Percentiles rank a stretch among this genome's conserved stretches.
phyloP scores from a whole-genome alignment of 2,113 vertebrate genomes.

The Anoura caudifer region DNA sequence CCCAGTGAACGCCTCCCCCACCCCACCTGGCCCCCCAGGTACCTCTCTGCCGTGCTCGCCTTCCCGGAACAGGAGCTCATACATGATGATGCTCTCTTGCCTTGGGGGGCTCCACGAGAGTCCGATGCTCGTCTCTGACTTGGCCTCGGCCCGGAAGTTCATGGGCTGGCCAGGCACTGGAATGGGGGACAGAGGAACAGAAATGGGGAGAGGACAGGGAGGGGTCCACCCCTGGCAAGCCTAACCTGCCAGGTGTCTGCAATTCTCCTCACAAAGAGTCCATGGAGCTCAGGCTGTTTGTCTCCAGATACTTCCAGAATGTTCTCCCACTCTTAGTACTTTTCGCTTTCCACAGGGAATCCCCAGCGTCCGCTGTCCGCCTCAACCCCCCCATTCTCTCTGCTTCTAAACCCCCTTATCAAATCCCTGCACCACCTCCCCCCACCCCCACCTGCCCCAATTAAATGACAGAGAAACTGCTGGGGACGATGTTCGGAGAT shows the following conservation, averaged over 20 bases:
- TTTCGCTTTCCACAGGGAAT: neutral
- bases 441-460: accelerated
- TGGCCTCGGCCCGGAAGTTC: conserved; percentile 94
- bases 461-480: neutral
- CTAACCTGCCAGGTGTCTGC: neutral
- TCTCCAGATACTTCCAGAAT: neutral
- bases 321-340: neutral
- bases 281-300: neutral
- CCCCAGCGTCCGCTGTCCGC: no score
- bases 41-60: conserved; percentile 87
- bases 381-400: neutral
- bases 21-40: neutral
- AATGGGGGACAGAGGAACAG: neutral
- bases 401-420: neutral
- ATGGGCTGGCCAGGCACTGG: conserved; percentile 96
- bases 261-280: neutral
- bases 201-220: neutral
- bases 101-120: conserved; percentile 94
- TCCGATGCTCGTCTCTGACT: conserved; percentile 92
- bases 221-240: neutral
- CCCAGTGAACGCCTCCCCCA: neutral
- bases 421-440: accelerated
- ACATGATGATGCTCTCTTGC: conserved; percentile 93
- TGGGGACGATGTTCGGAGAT: neutral
- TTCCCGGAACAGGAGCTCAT: conserved; percentile 92